Evolutionary conservation across 2,113 vertebrate species (phyloP).

Genomic region (Dromaius novaehollandiae): DNA sequence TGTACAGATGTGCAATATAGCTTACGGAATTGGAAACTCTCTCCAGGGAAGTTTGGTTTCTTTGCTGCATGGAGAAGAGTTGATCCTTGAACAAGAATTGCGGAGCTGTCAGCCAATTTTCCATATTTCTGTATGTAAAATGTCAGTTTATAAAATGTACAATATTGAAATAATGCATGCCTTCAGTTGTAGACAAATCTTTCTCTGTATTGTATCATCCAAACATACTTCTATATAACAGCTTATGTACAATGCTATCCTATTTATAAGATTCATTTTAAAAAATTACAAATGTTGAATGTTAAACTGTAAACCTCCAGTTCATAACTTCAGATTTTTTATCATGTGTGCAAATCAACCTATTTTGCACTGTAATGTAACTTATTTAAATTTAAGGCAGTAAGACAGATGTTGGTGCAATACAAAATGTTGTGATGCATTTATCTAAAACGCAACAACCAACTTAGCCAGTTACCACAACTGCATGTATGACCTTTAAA

Average conservation of each 20-base stretch:
- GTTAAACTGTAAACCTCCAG: constrained; percentile 80
- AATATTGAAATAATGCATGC: constrained; percentile 87
- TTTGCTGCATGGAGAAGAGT: constrained; percentile 81
- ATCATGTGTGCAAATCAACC: constrained; percentile 83
- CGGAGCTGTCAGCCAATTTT: constrained; percentile 74
- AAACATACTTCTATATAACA: constrained; percentile 78
- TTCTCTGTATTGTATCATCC: constrained; percentile 83
- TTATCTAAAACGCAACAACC: constrained; percentile 57
- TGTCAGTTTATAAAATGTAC: constrained; percentile 84
- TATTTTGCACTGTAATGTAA: constrained; percentile 87
- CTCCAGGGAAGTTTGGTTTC: constrained; percentile 74
- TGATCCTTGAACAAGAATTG: constrained; percentile 71
- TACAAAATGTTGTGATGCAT: constrained; percentile 80
- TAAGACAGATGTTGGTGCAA: constrained; percentile 82
- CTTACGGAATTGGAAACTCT: constrained; percentile 56
- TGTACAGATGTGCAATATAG: constrained; percentile 79
- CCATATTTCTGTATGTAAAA: constrained; percentile 79
- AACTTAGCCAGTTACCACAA: constrained; percentile 65
- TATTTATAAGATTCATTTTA: constrained; percentile 78
- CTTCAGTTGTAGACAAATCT: constrained; percentile 83
- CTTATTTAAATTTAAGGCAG: constrained; percentile 84
- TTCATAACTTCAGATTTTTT: constrained; percentile 77
- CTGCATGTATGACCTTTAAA: constrained; percentile 81
- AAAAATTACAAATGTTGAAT: constrained; percentile 81
- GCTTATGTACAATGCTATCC: constrained; percentile 88